Evolutionary conservation across 2,797 vertebrate genomes (phyloP), one percentile per base, ranked within the genome.

Genomic region (Euthynnus affinis): DNA sequence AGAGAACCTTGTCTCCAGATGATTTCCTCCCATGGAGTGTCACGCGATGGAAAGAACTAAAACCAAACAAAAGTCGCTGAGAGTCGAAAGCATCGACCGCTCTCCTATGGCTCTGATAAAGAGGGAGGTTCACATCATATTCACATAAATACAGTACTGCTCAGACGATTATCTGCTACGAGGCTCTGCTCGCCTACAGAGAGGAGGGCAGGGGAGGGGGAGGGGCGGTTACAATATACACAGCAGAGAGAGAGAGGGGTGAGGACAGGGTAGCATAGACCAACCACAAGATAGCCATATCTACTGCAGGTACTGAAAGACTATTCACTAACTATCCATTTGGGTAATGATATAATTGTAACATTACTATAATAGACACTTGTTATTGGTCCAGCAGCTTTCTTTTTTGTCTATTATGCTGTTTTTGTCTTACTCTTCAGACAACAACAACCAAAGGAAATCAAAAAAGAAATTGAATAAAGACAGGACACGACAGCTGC

Each of bases 281-380:
- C 91, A 96, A 96, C 94, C 94, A 96, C 96, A 95, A 95, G 92
- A 96, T 95, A 96, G 91, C 95, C 97, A 96, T 93, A 92, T 95
- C 96, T 96, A 92, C 81, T 75, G 85, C 53, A 91, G 83, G 94
- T 92, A 96, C 89, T 95, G 93, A 95, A 95, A 96, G 92, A 95
- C 95, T 93, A 96, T 37, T 87, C 76, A 91, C 87, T 92, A 94
- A 96, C 95, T 96, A 96, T 93, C 93, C 87, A 95, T 95, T 95
- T 94, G 91, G 90, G 81, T 90, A 90, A 95, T 88, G 93, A 93
- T 93, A 95, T 93, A 95, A 94, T 93, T 91, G 93, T 95, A 92
- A 91, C 63, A 67, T 74, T 61, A 90, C 76, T 77, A 80, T 67
- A 80, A 63, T 4, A 81, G 60, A 87, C 82, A 56, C 78, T 40